Evolutionary conservation across 2,888 invertebrate species (phyloP), one percentile per base, ranked within the genome.

Genomic region (Branchellion lobata): DNA sequence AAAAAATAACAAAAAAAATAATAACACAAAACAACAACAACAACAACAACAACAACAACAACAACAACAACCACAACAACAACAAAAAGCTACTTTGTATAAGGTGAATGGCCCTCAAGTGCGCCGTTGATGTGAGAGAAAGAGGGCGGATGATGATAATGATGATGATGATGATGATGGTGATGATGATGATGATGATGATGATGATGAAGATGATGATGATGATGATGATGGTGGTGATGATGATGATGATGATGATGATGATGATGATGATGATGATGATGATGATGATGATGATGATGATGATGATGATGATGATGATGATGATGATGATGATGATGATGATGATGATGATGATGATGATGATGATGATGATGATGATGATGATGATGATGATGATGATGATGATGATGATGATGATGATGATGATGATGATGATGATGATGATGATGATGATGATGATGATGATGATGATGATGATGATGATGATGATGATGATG

Each of bases 401-500:
- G 57, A 31, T 76, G 76, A 76, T 21, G 51, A 76, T 76, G 53
- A 76, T 75, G 51, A 75, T 51, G 51, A 40, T 40, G 75, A 75
- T 14, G 57, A 31, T 76, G 76, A 76, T 21, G 51, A 76, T 76
- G 53, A 76, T 75, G 51, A 75, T 51, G 51, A 40, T 40, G 75
- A 75, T 14, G 57, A 31, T 76, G 76, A 76, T 21, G 51, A 76
- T 76, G 53, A 76, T 75, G 51, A 75, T 51, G 51, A 40, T 40
- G 75, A 75, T 14, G 57, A 31, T 76, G 76, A 76, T 21, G 51
- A 76, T 76, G 53, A 76, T 75, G 51, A 75, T 51, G 51, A 40
- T 92, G 40, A 40, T 8, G 40, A 40, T 8, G 40, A 40, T 40
- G 40, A 14, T 14, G 40, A 85, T 36, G 53, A 33, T n/a, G n/a